Conservation (phyloP, 2,113 vertebrate species). For the Oreocharis arfaki region DNA sequence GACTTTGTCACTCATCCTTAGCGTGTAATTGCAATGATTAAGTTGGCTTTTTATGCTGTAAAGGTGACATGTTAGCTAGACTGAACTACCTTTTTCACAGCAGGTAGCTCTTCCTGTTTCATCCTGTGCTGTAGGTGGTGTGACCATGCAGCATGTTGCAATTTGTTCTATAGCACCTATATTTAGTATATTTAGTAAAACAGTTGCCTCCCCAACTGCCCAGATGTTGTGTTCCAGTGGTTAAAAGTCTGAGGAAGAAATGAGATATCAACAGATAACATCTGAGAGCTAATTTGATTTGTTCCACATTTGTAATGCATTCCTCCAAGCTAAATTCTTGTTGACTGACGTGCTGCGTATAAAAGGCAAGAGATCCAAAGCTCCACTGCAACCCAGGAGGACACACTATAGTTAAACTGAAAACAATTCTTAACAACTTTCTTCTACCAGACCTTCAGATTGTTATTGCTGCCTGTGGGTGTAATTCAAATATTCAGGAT, state of each 20-base stretch:
- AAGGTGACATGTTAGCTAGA: neutral
- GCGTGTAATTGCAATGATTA: neutral
- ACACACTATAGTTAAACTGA: neutral
- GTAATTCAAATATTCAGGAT: neutral
- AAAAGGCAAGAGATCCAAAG: neutral
- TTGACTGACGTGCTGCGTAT: slow-evolving; percentile 4
- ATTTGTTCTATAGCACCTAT: neutral
- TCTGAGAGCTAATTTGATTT: slow-evolving; percentile 51
- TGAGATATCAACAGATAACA: slow-evolving; percentile 13
- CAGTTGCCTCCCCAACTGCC: neutral
- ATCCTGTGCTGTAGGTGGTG: neutral
- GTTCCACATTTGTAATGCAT: slow-evolving; percentile 35
- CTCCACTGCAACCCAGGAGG: neutral
- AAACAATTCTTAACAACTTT: neutral
- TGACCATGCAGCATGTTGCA: neutral
- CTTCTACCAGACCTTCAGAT: neutral
- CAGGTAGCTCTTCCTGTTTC: neutral
- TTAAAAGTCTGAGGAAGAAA: slow-evolving; percentile 25
- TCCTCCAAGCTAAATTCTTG: slow-evolving; percentile 23
- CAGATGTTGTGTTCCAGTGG: slow-evolving; percentile 31
- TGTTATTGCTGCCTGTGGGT: neutral
- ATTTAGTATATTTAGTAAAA: neutral
- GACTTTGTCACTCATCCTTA: neutral
- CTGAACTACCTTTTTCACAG: neutral
- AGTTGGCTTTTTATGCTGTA: neutral